Evolutionary conservation across 2,888 invertebrate genomes (phyloP), one percentile per base, ranked within the genome.

Genomic region (Thyatira batis): DNA sequence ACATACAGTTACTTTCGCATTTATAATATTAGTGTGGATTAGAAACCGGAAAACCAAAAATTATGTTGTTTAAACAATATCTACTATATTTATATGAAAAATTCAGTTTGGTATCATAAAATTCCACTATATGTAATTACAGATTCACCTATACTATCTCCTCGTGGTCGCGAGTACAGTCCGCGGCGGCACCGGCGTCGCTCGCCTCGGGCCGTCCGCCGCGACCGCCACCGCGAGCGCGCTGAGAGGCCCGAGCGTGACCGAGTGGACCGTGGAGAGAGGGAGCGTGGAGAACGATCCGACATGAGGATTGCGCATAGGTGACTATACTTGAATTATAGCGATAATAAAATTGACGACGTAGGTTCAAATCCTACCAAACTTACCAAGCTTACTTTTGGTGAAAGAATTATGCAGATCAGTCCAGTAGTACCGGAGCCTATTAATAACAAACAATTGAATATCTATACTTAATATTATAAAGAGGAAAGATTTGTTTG

Each of bases 61-160:
- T n/a, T n/a, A n/a, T n/a, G n/a, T n/a, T n/a, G n/a, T n/a, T n/a
- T n/a, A n/a, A n/a, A n/a, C n/a, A n/a, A n/a, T n/a, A n/a, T n/a
- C n/a, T n/a, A n/a, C n/a, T n/a, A n/a, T n/a, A n/a, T n/a, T n/a
- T n/a, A n/a, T n/a, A n/a, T 54, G 55, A 27, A 43, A 54, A 52
- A 39, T 46, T 50, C 17, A 49, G 49, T 17, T 49, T 20, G 48
- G 10, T 21, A 25, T 13, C 43, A 54, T 50, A 49, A 48, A 54
- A 48, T 45, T 44, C n/a, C 1, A 39, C 6, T 43, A 17, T 39
- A 8, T 27, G 30, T 48, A 27, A 21, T n/a, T 50, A 1, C 61
- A 89, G 92, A 92, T 63, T 92, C 92, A 0, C 91, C 92, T 0
- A 74, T 85, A 28, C 84, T 84, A 67, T 81, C 80, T 58, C 27